These are phyloP conservation scores for Byasa hedistus DNA, from an alignment of 2,888 invertebrate species.

Conservation along the genomic window DNA sequence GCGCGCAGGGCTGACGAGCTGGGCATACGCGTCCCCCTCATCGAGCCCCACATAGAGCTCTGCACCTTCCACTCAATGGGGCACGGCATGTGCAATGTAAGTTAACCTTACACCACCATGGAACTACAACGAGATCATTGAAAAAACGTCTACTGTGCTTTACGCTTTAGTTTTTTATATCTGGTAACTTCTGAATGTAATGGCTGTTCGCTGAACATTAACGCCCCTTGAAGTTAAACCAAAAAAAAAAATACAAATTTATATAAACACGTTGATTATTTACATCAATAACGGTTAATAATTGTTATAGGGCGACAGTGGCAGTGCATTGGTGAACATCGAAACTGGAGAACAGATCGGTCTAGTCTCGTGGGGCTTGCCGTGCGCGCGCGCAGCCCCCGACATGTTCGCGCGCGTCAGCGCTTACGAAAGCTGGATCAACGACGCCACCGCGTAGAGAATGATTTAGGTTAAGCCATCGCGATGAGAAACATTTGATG, in stretches of 20 bases:
- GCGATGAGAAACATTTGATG: no score
- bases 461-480: no score
- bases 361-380: conserved; percentile 58
- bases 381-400: conserved; percentile 54
- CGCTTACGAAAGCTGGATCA: conserved; percentile 40
- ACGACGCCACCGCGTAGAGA: conserved; percentile 4
- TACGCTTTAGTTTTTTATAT: no score
- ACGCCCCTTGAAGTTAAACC: no score
- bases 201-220: no score
- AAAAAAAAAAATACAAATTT: no score
- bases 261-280: no score
- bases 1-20: conserved; percentile 30
- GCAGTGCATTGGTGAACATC: conserved; percentile 47
- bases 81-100: conserved; percentile 56
- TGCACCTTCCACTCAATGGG: conserved; percentile 50
- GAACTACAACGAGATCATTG: no score
- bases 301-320: conserved; percentile 53
- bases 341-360: conserved; percentile 42
- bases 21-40: conserved; percentile 43
- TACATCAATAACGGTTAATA: background rate
- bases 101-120: conserved; percentile 27
- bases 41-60: conserved; percentile 53
- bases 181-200: no score
- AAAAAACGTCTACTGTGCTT: no score
- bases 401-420: conserved; percentile 52